A percentile compares a stretch with the other conserved stretches of the same genome.
phyloP scores from a whole-genome alignment of 1,140 invertebrate genomes.

The Ruditapes philippinarum region DNA sequence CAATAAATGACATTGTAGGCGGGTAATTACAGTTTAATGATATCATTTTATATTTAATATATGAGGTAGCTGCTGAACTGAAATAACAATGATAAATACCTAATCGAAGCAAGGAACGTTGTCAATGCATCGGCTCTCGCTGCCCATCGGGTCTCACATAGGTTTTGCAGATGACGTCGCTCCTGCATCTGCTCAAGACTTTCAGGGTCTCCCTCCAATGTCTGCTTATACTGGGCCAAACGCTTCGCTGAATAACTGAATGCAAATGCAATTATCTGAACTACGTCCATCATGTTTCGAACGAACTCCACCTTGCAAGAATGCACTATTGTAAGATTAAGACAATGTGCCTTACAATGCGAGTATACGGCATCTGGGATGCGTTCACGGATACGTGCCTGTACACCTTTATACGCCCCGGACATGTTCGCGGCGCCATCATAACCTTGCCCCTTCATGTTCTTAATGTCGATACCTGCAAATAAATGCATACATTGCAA shows the following conservation, averaged over 20 bases:
- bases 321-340: conserved; percentile 69
- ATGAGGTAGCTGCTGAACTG: not conserved
- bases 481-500: too few relatives aligned
- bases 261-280: conserved; percentile 56
- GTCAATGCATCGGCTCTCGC: conserved; percentile 21
- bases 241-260: conserved; percentile 66
- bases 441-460: conserved; percentile 51
- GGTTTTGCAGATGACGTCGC: not conserved
- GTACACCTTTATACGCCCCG: conserved; percentile 20
- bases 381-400: conserved; percentile 31
- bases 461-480: conserved; percentile 1
- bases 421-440: conserved; percentile 62
- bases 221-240: not conserved
- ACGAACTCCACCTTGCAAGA: not conserved
- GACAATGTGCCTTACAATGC: conserved; percentile 63
- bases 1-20: too few relatives aligned
- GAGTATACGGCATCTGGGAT: conserved; percentile 49
- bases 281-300: conserved; percentile 52
- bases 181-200: conserved; percentile 29
- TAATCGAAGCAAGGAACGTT: conserved; percentile 44
- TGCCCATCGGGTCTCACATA: conserved; percentile 62
- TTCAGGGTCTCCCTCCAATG: not conserved
- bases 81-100: not conserved
- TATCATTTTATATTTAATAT: not conserved
- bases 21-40: not conserved